Evolutionary conservation across 2,113 vertebrate species (phyloP).

Genomic region (Megatriorchis doriae): DNA sequence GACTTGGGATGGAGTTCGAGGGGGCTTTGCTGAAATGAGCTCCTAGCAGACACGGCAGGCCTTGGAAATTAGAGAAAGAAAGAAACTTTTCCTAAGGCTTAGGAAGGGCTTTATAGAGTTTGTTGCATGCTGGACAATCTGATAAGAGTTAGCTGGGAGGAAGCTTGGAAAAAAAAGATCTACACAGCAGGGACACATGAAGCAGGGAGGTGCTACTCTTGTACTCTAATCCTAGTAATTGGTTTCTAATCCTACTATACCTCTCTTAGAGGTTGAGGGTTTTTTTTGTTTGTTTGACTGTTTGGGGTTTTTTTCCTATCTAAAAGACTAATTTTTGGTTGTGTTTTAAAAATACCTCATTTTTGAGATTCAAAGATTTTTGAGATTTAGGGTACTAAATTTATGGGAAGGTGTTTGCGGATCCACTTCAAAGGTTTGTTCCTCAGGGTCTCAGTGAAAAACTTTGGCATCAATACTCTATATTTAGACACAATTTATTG

Average conservation of each 20-base stretch:
- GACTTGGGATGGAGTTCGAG: not conserved
- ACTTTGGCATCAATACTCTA: not conserved
- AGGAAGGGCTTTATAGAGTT: not conserved
- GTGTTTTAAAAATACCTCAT: not conserved
- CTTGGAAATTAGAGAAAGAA: not conserved
- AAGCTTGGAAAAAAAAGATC: not conserved
- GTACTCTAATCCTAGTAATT: not conserved
- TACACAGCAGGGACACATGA: not conserved
- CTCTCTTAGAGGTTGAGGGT: not conserved
- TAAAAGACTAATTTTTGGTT: not conserved
- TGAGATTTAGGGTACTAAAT: not conserved
- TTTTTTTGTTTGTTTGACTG: not conserved
- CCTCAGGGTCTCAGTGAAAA: not conserved
- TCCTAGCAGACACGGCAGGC: not conserved
- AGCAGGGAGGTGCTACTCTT: not conserved
- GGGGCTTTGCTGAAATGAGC: not conserved
- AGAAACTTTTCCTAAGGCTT: not conserved
- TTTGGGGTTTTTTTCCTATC: accelerated
- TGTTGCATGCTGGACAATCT: not conserved
- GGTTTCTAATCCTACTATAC: not conserved
- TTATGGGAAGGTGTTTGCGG: not conserved
- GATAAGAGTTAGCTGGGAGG: not conserved
- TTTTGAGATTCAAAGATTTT: not conserved
- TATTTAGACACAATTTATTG: not conserved
- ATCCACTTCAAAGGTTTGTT: not conserved